Conservation (phyloP, 2,888 invertebrate species). For the Cataglyphis albicans region DNA sequence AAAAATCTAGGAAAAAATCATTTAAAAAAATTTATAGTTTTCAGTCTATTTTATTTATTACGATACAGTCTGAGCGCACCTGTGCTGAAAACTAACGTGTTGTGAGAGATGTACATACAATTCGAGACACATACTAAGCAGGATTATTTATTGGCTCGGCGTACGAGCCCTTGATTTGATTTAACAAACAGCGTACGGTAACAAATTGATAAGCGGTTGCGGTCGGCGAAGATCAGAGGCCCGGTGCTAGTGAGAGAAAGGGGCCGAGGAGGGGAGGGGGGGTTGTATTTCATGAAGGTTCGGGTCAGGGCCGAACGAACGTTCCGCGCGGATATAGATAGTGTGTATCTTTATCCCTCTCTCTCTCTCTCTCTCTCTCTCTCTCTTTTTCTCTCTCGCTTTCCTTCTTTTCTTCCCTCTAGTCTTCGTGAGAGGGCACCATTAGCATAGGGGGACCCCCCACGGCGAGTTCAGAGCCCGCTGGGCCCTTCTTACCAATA, state of each 20-base stretch:
- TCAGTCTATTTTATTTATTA: neutral
- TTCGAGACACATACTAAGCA: conserved; percentile 83
- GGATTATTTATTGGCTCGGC: conserved; percentile 83
- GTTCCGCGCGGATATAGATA: conserved; percentile 39
- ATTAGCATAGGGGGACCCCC: conserved; percentile 86
- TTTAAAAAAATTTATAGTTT: conserved; percentile 8
- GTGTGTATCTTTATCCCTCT: conserved; percentile 55
- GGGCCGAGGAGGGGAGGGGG: conserved; percentile 56
- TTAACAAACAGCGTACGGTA: conserved; percentile 84
- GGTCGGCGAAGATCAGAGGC: conserved; percentile 84
- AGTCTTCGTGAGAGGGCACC: conserved; percentile 84
- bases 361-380: neutral
- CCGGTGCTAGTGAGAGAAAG: conserved; percentile 71
- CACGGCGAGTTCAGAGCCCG: conserved; percentile 81
- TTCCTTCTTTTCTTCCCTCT: conserved; percentile 42
- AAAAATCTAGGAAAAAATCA: neutral
- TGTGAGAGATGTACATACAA: conserved; percentile 54
- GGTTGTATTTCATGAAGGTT: conserved; percentile 48
- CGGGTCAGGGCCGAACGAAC: conserved; percentile 82
- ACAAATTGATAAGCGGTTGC: conserved; percentile 86
- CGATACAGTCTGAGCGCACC: neutral
- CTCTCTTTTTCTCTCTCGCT: conserved; percentile 13
- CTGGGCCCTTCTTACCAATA: conserved; percentile 76
- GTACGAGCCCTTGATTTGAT: conserved; percentile 81
- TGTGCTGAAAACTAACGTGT: conserved; percentile 7